These are phyloP conservation scores for Stenichneumon culpator DNA, from an alignment of 2,888 invertebrate genomes.

Conservation along the genomic window DNA sequence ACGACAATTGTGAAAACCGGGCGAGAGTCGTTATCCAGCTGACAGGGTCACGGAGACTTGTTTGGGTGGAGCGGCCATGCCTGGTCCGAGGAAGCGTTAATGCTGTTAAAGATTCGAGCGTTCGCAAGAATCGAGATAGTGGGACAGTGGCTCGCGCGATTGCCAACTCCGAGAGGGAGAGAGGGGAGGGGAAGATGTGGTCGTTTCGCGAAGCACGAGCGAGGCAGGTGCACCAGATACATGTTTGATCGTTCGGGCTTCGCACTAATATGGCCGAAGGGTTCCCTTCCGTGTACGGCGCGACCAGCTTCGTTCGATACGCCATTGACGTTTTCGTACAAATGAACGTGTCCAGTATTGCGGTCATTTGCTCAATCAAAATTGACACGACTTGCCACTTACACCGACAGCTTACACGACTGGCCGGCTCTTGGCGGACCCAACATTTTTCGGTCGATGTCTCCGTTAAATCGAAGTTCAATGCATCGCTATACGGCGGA, in stretches of 20 bases:
- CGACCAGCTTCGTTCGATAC: background rate
- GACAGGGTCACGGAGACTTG: constrained; percentile 1
- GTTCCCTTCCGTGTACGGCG: background rate
- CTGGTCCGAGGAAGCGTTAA: constrained; percentile 19
- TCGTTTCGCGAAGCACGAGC: constrained; percentile 11
- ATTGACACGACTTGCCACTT: no score
- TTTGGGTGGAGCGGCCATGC: background rate
- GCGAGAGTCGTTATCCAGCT: background rate
- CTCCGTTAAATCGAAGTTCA: no score
- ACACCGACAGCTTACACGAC: no score
- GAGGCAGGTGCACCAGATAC: constrained; percentile 31
- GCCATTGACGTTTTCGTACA: no score
- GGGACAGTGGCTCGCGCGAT: constrained; percentile 18
- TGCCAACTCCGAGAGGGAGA: background rate
- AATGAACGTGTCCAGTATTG: no score
- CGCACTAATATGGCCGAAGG: background rate
- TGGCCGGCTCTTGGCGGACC: no score
- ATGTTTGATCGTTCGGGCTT: background rate
- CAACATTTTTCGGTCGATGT: no score
- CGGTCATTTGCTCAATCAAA: no score
- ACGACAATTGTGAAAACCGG: background rate
- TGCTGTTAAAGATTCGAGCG: constrained; percentile 34
- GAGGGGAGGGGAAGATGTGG: background rate
- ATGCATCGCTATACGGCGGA: no score
- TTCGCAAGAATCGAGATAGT: constrained; percentile 24